Percentiles rank a stretch among this genome's conserved stretches.
Conservation (phyloP, 2,113 vertebrate genomes). For the Nerophis lumbriciformis region DNA sequence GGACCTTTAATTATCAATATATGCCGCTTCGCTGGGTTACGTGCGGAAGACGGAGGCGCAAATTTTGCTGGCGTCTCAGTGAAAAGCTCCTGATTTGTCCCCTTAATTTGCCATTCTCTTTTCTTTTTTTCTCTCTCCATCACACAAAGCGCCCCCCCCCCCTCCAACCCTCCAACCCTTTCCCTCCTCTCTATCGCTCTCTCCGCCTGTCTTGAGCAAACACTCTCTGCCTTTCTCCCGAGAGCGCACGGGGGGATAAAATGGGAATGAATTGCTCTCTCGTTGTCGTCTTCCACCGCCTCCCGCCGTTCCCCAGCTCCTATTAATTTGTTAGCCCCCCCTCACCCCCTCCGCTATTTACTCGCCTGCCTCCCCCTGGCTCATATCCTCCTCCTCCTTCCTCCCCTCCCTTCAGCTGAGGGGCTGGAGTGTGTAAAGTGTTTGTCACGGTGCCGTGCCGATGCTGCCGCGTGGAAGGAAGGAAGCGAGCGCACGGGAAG, state of each 20-base stretch:
- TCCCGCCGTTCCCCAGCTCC: constrained; percentile 48
- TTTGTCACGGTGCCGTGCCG: constrained; percentile 68
- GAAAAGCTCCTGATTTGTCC: not conserved
- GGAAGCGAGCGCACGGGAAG: constrained; percentile 45
- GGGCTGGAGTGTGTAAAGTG: constrained; percentile 69
- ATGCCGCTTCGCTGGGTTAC: no score
- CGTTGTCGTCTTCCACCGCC: constrained; percentile 34
- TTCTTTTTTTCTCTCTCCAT: constrained; percentile 18
- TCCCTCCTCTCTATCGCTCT: constrained; percentile 11
- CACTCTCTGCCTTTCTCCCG: constrained; percentile 59
- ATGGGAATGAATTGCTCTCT: constrained; percentile 67
- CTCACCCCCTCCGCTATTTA: constrained; percentile 25
- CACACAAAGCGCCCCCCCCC: constrained; percentile 1
- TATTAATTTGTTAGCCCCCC: constrained; percentile 66
- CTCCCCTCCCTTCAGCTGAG: constrained; percentile 51
- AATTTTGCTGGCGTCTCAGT: no score
- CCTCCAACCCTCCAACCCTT: constrained; percentile 4
- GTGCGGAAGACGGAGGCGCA: no score
- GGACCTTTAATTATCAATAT: no score
- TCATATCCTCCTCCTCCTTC: constrained; percentile 58
- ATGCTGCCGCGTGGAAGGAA: constrained; percentile 54
- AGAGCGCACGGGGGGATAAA: constrained; percentile 59
- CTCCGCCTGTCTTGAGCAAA: constrained; percentile 38
- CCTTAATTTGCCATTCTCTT: constrained; percentile 29
- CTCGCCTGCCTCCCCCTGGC: constrained; percentile 38